Evolutionary conservation across 2,888 invertebrate genomes (phyloP).

Genomic region (Deroplatys truncata): DNA sequence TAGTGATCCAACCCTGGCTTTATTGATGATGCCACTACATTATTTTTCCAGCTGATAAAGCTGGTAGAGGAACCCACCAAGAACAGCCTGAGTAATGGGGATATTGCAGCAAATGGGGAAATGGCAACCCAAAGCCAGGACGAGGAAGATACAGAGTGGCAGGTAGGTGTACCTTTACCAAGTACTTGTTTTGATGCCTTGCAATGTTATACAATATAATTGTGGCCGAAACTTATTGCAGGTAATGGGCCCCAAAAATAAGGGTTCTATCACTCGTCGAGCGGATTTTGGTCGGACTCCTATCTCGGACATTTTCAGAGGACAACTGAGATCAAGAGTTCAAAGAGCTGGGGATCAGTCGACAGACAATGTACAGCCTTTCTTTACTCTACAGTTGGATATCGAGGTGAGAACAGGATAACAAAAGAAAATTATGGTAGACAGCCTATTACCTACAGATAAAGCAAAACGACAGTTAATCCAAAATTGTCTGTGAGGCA

Average conservation of each 20-base stretch:
- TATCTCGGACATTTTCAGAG: conserved; percentile 89
- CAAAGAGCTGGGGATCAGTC: conserved; percentile 69
- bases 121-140: conserved; percentile 41
- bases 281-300: conserved; percentile 81
- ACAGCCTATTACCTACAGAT: too few species aligned
- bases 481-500: too few species aligned
- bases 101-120: conserved; percentile 40
- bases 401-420: conserved; percentile 69
- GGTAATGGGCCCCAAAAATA: conserved; percentile 84
- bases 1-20: too few species aligned
- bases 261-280: conserved; percentile 81
- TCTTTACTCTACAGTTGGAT: conserved; percentile 91
- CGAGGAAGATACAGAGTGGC: conserved; percentile 64
- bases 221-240: conserved; percentile 35
- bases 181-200: background rate
- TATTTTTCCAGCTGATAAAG: conserved; percentile 49
- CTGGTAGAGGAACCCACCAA: conserved; percentile 40
- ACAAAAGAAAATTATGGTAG: too few species aligned
- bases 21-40: too few species aligned
- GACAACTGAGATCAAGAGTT: conserved; percentile 80
- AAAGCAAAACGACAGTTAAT: too few species aligned
- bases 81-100: conserved; percentile 33
- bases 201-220: background rate
- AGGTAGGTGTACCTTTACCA: conserved; percentile 45
- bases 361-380: conserved; percentile 91